These are phyloP conservation scores for Crypturellus tataupa DNA, from an alignment of 2,797 vertebrate genomes.

Conservation along the genomic window DNA sequence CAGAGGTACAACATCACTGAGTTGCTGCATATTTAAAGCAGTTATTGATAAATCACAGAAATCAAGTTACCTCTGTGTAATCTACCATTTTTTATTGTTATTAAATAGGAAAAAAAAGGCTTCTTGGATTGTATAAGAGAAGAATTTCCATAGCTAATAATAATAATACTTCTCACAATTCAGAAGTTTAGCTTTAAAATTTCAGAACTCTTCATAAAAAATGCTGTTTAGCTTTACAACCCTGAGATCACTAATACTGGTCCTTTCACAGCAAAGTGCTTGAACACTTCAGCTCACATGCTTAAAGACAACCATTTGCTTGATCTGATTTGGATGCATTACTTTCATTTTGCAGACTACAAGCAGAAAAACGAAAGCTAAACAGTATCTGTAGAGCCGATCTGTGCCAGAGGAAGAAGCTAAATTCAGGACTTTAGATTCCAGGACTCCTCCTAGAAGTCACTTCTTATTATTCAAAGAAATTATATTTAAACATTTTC, in stretches of 20 bases:
- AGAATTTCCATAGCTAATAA: not conserved
- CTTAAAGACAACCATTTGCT: not conserved
- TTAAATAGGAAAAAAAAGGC: not conserved
- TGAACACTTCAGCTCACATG: not conserved
- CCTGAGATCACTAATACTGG: not conserved
- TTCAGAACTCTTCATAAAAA: not conserved
- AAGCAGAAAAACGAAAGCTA: not conserved
- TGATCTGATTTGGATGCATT: not conserved
- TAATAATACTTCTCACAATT: not conserved
- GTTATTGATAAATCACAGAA: not conserved
- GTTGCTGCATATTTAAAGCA: not conserved
- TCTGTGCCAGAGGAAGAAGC: not conserved
- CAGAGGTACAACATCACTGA: not conserved
- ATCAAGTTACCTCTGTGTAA: not conserved
- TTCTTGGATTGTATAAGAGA: not conserved
- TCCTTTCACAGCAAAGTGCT: not conserved
- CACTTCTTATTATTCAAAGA: not conserved
- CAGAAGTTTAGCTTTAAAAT: not conserved
- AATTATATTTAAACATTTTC: not conserved
- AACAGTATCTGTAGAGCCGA: not conserved
- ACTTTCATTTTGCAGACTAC: not conserved
- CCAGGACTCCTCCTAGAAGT: not conserved
- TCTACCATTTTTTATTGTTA: not conserved
- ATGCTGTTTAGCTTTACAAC: not conserved
- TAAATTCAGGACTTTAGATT: not conserved